Evolutionary conservation across 2,113 vertebrate species (phyloP).

Genomic region (Pygathrix nemaeus): DNA sequence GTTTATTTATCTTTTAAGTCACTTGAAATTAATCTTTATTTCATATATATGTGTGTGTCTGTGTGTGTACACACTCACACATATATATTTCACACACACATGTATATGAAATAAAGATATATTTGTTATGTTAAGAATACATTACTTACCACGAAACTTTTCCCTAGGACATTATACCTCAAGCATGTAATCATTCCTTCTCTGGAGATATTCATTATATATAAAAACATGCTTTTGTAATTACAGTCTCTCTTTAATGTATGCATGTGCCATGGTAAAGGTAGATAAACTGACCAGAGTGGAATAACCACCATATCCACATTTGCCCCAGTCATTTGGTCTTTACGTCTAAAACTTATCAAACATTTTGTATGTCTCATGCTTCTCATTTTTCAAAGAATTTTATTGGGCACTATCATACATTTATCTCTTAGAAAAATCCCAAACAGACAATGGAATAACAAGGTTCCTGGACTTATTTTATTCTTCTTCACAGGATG

Average conservation of each 20-base stretch:
- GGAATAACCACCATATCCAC: not conserved
- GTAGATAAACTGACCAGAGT: not conserved
- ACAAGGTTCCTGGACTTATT: not conserved
- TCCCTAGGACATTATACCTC: not conserved
- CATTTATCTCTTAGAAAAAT: not conserved
- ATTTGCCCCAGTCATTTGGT: not conserved
- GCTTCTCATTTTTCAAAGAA: not conserved
- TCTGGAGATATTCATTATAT: not conserved
- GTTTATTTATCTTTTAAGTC: not conserved
- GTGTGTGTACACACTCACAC: no score
- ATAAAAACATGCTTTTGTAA: not conserved
- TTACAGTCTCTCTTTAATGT: not conserved
- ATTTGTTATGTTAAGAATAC: not conserved
- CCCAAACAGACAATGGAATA: no score
- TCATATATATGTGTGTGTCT: no score
- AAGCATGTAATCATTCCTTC: not conserved
- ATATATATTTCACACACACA: no score
- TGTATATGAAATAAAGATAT: not conserved
- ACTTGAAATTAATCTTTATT: not conserved
- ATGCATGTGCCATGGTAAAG: not conserved
- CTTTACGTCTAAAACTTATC: not conserved
- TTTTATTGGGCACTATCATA: not conserved
- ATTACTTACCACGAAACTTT: not conserved
- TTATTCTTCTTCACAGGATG: not conserved
- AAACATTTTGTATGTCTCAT: not conserved